Evolutionary conservation across 2,113 vertebrate species (phyloP).

Genomic region (Prionailurus viverrinus): DNA sequence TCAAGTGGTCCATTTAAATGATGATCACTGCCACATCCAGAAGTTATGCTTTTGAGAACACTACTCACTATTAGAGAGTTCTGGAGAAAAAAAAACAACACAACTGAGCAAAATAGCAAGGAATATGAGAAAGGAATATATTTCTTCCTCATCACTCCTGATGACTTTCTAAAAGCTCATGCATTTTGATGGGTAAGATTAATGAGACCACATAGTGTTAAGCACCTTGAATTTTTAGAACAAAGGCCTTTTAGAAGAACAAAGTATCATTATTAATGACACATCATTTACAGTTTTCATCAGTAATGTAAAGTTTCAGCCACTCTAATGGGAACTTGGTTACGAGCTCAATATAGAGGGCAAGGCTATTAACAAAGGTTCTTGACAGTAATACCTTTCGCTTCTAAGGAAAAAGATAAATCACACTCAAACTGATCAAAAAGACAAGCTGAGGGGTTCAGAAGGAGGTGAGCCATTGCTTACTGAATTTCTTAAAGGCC

Average conservation of each 20-base stretch:
- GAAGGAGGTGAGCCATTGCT: constrained; percentile 47
- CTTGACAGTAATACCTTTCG: constrained; percentile 67
- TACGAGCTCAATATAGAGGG: constrained; percentile 44
- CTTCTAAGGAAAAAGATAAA: constrained; percentile 70
- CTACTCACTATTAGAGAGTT: neutral
- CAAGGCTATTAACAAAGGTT: constrained; percentile 58
- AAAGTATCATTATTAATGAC: constrained; percentile 70
- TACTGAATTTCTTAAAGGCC: constrained; percentile 16
- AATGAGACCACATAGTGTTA: constrained; percentile 64
- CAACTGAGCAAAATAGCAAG: constrained; percentile 14
- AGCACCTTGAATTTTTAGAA: constrained; percentile 64
- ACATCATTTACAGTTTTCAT: constrained; percentile 74
- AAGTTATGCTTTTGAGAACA: neutral
- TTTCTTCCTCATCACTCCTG: constrained; percentile 1
- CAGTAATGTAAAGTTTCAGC: constrained; percentile 49
- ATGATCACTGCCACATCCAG: neutral
- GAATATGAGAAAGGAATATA: neutral
- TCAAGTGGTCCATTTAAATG: neutral
- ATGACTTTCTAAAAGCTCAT: constrained; percentile 50
- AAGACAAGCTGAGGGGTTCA: constrained; percentile 65
- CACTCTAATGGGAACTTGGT: constrained; percentile 66
- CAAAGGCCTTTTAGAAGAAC: constrained; percentile 74
- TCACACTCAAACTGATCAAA: constrained; percentile 67
- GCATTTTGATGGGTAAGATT: constrained; percentile 61
- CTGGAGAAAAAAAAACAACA: neutral